Conservation (phyloP, 2,797 vertebrate species). For the Iguana delicatissima region DNA sequence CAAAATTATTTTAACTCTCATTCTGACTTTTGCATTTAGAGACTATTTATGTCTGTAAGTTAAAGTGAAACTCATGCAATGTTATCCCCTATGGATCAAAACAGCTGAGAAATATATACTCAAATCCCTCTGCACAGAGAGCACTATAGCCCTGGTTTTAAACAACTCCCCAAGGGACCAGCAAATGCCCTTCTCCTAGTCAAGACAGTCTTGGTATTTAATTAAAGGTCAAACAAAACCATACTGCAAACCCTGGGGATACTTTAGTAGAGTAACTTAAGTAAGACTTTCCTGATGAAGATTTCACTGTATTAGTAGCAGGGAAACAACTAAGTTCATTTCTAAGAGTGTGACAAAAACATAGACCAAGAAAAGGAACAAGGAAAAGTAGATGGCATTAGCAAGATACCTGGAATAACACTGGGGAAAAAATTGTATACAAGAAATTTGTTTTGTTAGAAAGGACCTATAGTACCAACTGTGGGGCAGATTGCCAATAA, state of each 20-base stretch:
- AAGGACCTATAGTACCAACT: background rate
- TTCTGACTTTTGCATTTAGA: constrained; percentile 4
- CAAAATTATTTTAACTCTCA: constrained; percentile 5
- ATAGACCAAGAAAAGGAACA: background rate
- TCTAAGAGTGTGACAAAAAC: constrained; percentile 25
- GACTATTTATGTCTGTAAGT: background rate
- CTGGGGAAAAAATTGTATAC: background rate
- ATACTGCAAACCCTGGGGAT: constrained; percentile 43
- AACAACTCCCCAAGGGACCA: constrained; percentile 37
- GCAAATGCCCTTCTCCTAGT: constrained; percentile 37
- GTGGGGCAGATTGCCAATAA: background rate
- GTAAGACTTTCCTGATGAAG: constrained; percentile 52
- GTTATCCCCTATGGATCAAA: constrained; percentile 14
- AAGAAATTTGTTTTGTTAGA: background rate
- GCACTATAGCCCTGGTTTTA: constrained; percentile 8
- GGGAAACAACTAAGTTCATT: constrained; percentile 7
- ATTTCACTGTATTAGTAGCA: constrained; percentile 6
- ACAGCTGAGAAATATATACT: constrained; percentile 4
- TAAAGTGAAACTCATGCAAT: background rate
- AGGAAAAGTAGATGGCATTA: constrained; percentile 1
- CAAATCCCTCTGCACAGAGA: constrained; percentile 4
- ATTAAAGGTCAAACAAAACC: constrained; percentile 72
- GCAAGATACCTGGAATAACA: background rate
- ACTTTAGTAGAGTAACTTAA: constrained; percentile 60
- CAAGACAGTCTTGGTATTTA: constrained; percentile 65